Evolutionary conservation across 2,888 invertebrate species (phyloP).

Genomic region (Lypha dubia): DNA sequence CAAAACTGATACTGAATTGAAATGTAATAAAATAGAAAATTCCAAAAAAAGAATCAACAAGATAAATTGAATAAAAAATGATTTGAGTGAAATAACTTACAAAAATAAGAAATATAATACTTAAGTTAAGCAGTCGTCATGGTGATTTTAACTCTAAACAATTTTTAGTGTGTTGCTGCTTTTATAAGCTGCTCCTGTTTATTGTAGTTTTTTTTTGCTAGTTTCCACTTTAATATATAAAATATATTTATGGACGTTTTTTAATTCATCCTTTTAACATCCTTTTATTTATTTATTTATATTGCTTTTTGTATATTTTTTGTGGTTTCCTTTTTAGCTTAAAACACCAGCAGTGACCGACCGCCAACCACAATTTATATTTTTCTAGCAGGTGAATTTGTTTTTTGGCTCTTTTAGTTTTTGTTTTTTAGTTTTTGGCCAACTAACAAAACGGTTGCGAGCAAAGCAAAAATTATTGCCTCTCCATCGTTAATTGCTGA

Average conservation of each 20-base stretch:
- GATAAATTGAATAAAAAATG: conserved; percentile 9
- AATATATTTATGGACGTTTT: neutral
- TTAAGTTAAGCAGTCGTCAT: neutral
- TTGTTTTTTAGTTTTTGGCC: neutral
- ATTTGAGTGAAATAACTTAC: neutral
- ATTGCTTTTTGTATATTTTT: neutral
- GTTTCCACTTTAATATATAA: neutral
- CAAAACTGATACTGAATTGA: conserved; percentile 43
- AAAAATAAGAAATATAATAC: neutral
- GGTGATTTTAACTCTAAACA: neutral
- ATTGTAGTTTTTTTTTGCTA: neutral
- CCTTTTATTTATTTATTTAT: neutral
- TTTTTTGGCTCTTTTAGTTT: neutral
- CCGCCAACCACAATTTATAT: conserved; percentile 64
- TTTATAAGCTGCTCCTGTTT: neutral
- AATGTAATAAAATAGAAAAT: neutral
- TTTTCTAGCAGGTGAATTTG: conserved; percentile 40
- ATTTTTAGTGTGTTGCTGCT: neutral
- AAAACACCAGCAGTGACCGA: conserved; percentile 54
- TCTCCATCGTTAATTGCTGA: conserved; percentile 15
- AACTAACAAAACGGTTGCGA: neutral
- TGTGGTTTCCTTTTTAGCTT: conserved; percentile 21
- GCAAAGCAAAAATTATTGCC: conserved; percentile 21
- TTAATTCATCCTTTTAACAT: neutral
- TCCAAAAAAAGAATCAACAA: neutral